Evolutionary conservation across 2,113 vertebrate genomes (phyloP).

Genomic region (Barnardius zonarius): DNA sequence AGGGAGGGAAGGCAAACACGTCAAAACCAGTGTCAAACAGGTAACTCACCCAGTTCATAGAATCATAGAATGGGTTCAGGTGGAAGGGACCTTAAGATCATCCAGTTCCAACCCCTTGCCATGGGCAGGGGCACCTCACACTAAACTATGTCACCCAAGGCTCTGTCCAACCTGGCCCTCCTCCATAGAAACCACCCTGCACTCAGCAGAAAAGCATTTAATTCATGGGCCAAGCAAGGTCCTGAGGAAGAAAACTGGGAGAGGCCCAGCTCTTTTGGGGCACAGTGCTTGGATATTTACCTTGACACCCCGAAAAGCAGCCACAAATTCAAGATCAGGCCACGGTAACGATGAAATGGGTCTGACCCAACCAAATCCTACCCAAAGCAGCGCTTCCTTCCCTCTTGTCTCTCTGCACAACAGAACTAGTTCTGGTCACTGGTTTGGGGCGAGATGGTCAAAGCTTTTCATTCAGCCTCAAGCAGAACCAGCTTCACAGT

Average conservation of each 20-base stretch:
- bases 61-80: background rate
- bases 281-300: background rate
- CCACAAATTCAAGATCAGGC: background rate
- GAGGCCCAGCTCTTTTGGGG: background rate
- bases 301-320: background rate
- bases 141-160: background rate
- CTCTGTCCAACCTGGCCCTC: background rate
- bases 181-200: accelerated
- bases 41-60: background rate
- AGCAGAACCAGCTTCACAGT: background rate
- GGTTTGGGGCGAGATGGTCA: accelerated
- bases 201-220: background rate
- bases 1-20: background rate
- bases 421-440: accelerated
- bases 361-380: background rate
- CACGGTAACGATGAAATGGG: accelerated
- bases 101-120: background rate
- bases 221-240: accelerated
- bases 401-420: background rate
- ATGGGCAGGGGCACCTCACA: background rate
- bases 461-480: accelerated
- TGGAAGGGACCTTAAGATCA: background rate
- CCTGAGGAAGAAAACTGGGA: background rate
- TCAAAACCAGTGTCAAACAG: accelerated
- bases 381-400: background rate